Percentiles rank a stretch among this genome's conserved stretches.
Conservation (phyloP, 1,140 invertebrate genomes). For the Tachypleus tridentatus region DNA sequence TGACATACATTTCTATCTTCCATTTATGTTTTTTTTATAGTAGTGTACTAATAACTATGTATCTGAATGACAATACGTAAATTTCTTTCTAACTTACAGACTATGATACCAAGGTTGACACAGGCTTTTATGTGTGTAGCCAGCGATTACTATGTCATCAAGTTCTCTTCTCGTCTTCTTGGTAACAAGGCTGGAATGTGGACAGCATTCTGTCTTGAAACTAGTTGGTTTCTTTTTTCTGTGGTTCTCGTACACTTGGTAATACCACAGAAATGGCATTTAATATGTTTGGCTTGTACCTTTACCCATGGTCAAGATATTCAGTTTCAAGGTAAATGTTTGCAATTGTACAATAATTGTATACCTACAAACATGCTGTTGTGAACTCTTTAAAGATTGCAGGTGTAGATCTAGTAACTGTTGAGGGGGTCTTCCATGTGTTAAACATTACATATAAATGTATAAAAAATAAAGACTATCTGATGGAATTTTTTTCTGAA, state of each 20-base stretch:
- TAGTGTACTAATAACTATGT: conserved; percentile 4
- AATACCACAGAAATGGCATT: conserved; percentile 72
- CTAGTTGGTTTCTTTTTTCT: conserved; percentile 82
- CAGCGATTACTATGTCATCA: conserved; percentile 30
- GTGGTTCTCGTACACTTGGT: conserved; percentile 63
- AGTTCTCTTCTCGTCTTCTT: conserved; percentile 31
- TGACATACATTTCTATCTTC: background rate
- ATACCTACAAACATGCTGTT: no score
- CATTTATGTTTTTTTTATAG: background rate
- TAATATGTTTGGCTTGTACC: conserved; percentile 61
- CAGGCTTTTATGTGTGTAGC: conserved; percentile 11
- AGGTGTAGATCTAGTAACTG: no score
- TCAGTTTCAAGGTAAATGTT: no score
- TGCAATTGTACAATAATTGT: no score
- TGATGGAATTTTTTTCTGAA: no score
- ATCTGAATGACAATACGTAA: background rate
- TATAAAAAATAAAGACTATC: no score
- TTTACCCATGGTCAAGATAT: conserved; percentile 53
- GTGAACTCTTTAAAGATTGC: no score
- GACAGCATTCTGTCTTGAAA: conserved; percentile 32
- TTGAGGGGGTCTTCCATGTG: no score
- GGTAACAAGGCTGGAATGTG: conserved; percentile 30
- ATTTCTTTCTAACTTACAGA: conserved; percentile 4
- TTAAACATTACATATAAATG: no score
- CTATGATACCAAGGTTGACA: conserved; percentile 6